phyloP scores from a whole-genome alignment of 2,888 invertebrate species.

The Eupithecia tripunctaria region DNA sequence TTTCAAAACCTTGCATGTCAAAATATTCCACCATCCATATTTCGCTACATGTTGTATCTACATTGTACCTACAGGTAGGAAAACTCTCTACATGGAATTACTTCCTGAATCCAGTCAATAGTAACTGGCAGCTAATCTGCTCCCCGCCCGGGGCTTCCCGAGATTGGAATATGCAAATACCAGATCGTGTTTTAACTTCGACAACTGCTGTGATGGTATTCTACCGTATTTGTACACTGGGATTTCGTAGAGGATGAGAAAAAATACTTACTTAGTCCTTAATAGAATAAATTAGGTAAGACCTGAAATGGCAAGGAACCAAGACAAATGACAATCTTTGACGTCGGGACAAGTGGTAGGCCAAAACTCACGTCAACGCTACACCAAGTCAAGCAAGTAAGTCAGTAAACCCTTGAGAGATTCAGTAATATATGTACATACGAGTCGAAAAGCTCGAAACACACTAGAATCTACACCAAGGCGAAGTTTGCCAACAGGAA shows the following conservation, averaged over 20 bases:
- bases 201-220: constrained; percentile 72
- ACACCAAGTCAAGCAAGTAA: neutral
- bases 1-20: neutral
- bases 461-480: neutral
- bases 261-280: neutral
- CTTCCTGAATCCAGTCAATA: constrained; percentile 15
- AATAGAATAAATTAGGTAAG: neutral
- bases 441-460: too few species aligned
- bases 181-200: constrained; percentile 74
- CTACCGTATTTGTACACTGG: constrained; percentile 5
- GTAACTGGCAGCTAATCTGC: constrained; percentile 16
- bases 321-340: neutral
- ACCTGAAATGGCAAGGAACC: neutral
- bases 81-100: neutral
- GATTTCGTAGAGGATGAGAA: neutral
- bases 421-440: too few species aligned
- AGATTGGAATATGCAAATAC: constrained; percentile 84
- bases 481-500: neutral
- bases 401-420: neutral
- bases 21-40: constrained; percentile 4
- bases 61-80: constrained; percentile 1
- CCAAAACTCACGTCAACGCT: neutral
- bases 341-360: neutral
- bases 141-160: constrained; percentile 58
- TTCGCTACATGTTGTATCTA: neutral